Percentiles rank a stretch among this genome's conserved stretches.
These are phyloP conservation scores for Phaethon lepturus DNA, from an alignment of 2,113 vertebrate genomes.

Conservation along the genomic window DNA sequence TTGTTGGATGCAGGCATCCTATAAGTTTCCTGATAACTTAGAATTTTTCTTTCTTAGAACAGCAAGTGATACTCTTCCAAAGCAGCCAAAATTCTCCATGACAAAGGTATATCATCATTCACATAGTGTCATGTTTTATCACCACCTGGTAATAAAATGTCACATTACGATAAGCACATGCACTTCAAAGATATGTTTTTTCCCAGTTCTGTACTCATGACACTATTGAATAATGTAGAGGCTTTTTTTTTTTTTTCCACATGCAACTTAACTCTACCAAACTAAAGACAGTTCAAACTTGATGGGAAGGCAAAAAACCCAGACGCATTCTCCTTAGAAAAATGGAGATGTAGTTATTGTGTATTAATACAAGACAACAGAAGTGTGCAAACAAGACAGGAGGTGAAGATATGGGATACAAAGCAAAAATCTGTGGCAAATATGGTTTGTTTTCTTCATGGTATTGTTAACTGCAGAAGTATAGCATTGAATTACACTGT, in stretches of 20 bases:
- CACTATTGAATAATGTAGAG: background rate
- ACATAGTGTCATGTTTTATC: background rate
- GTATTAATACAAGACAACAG: background rate
- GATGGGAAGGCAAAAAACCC: background rate
- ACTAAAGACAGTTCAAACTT: background rate
- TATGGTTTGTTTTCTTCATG: background rate
- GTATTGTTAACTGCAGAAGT: background rate
- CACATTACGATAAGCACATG: background rate
- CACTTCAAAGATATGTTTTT: background rate
- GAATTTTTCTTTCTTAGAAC: conserved; percentile 30
- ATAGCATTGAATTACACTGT: background rate
- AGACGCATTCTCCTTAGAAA: background rate
- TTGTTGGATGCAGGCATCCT: conserved; percentile 38
- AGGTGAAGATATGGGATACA: background rate
- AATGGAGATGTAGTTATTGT: background rate
- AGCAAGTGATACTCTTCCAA: conserved; percentile 24
- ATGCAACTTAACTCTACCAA: background rate
- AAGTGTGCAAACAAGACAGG: background rate
- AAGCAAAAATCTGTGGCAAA: background rate
- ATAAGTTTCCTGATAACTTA: conserved; percentile 48
- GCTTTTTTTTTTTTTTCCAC: background rate
- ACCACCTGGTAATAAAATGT: background rate
- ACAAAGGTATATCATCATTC: conserved; percentile 4
- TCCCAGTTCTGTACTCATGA: background rate
- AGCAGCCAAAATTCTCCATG: background rate